Percentiles rank a stretch among this genome's conserved stretches.
Evolutionary conservation across 2,113 vertebrate genomes (phyloP).

Genomic region (Okapia johnstoni): DNA sequence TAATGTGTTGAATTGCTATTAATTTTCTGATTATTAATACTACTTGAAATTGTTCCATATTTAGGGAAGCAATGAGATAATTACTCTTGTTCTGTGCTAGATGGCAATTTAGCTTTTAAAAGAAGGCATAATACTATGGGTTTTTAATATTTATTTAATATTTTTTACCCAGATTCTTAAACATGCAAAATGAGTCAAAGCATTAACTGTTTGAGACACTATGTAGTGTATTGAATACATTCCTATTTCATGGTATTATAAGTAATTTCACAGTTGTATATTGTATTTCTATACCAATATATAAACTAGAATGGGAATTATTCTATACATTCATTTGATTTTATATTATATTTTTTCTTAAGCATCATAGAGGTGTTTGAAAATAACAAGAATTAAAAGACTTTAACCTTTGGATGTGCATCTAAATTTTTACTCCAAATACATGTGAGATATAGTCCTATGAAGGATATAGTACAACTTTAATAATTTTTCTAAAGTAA

Average conservation of each 20-base stretch:
- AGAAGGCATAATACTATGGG: background rate
- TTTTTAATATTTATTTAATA: background rate
- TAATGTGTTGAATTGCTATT: conserved; percentile 42
- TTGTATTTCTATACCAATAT: background rate
- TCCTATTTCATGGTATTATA: background rate
- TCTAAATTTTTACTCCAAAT: background rate
- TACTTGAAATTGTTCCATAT: conserved; percentile 43
- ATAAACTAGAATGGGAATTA: background rate
- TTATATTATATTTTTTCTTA: background rate
- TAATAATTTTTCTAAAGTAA: background rate
- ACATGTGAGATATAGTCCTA: background rate
- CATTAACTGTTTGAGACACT: background rate
- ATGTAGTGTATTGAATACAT: background rate
- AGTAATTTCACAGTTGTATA: background rate
- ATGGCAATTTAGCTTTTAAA: conserved; percentile 7
- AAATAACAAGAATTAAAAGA: background rate
- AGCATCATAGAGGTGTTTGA: background rate
- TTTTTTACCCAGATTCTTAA: background rate
- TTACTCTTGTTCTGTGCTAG: background rate
- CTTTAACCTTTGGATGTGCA: background rate
- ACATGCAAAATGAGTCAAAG: background rate
- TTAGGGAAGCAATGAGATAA: conserved; percentile 41
- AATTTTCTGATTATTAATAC: conserved; percentile 63
- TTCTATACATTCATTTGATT: background rate
- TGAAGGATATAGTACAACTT: background rate